Evolutionary conservation across 2,888 invertebrate genomes (phyloP), one percentile per base, ranked within the genome.

Genomic region (Synanthedon myopaeformis): DNA sequence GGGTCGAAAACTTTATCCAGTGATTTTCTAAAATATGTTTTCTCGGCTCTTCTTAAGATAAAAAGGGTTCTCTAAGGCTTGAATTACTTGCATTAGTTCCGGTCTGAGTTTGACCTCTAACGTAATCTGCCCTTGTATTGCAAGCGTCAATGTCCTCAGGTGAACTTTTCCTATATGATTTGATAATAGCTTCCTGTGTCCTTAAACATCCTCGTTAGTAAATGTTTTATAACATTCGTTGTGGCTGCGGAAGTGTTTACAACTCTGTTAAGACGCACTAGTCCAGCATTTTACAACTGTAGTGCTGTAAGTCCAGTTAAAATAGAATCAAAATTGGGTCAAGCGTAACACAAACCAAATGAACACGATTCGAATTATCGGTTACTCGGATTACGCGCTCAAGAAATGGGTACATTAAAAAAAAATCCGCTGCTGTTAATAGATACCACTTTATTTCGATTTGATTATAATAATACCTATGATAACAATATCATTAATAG

Each of bases 401-500:
- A 56, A 60, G 59, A 57, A 58, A 63, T 59, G 48, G 52, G 52
- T 55, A 56, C 51, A 4, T 17, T 61, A 65, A 65, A 69, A 72
- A 74, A 74, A 69, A 76, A 76, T 78, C 78, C 76, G 65, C 66
- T 68, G 67, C 65, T 64, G 63, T 69, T 66, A 69, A 69, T 71
- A 61, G 64, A 66, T 69, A 66, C 66, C 67, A 76, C 76, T 74
- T n/a, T 69, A 70, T 74, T 78, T 79, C 61, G 65, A 72, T 64
- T 70, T 74, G 76, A 82, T 78, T 74, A 76, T 76, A 75, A 78
- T 76, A 82, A 81, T 81, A 81, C 75, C 74, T 82, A 76, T 83
- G 85, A 86, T 84, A 85, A 86, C 82, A 80, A 82, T 82, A 82
- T 82, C 80, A 83, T 86, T 85, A 85, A 83, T 84, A 85, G 84